A percentile compares a stretch with the other conserved stretches of the same genome.
These are phyloP conservation scores for Tridacna crocea DNA, from an alignment of 2,888 invertebrate species.

Conservation along the genomic window DNA sequence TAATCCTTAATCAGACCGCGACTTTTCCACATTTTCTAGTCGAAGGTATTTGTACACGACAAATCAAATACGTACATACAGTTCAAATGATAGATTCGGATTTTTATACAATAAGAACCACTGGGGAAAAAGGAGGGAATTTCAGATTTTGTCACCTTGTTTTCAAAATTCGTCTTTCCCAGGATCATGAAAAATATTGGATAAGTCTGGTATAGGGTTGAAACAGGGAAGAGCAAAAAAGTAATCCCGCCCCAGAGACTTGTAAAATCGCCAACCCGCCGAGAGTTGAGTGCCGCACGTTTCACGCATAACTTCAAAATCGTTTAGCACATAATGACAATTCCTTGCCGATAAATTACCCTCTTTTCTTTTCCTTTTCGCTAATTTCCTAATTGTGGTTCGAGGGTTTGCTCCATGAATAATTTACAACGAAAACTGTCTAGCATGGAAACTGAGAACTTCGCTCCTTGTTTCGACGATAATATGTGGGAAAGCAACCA, in stretches of 20 bases:
- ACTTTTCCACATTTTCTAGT: no score
- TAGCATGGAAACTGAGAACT: neutral
- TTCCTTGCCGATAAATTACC: conserved; percentile 27
- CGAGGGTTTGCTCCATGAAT: conserved; percentile 18
- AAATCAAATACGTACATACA: no score
- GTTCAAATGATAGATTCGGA: no score
- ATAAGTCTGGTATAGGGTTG: neutral
- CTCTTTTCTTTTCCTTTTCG: conserved; percentile 19
- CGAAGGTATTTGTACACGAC: no score
- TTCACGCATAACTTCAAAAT: conserved; percentile 25
- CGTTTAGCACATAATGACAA: conserved; percentile 26
- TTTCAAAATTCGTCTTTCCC: neutral
- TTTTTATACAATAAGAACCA: neutral
- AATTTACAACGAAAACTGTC: conserved; percentile 7
- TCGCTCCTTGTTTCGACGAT: no score
- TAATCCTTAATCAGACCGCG: no score
- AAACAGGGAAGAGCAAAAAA: neutral
- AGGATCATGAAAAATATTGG: neutral
- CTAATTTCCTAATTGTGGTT: conserved; percentile 9
- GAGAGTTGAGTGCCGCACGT: conserved; percentile 21
- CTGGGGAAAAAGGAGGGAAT: neutral
- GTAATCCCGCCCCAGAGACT: neutral
- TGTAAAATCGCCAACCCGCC: conserved; percentile 20
- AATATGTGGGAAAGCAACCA: no score
- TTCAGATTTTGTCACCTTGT: neutral